phyloP scores from a whole-genome alignment of 2,113 vertebrate species.

The Tor tambroides region DNA sequence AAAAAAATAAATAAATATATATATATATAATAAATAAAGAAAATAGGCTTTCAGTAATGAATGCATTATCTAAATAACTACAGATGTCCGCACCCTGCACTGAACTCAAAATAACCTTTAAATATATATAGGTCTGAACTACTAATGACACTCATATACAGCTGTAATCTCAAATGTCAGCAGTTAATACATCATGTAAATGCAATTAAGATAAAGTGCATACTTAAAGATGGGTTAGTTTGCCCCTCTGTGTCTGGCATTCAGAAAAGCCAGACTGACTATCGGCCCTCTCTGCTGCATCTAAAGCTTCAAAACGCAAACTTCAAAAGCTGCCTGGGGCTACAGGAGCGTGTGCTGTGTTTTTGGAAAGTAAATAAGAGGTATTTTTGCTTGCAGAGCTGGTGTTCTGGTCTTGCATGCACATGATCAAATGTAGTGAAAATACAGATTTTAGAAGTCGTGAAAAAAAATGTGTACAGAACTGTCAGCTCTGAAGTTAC shows the following conservation, averaged over 20 bases:
- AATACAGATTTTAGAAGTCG: background rate
- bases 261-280: background rate
- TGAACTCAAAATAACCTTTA: background rate
- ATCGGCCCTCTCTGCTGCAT: background rate
- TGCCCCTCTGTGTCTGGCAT: background rate
- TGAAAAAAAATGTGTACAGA: background rate
- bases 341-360: background rate
- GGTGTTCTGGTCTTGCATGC: background rate
- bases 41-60: background rate
- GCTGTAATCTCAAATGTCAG: background rate
- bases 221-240: background rate
- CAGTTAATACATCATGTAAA: too few relatives aligned
- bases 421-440: background rate
- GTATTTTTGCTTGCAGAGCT: background rate
- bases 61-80: background rate
- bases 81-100: too few relatives aligned
- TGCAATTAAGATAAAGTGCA: background rate
- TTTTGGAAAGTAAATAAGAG: background rate
- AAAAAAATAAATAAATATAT: too few relatives aligned
- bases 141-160: background rate
- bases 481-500: background rate
- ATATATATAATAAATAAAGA: too few relatives aligned
- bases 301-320: slow-evolving; percentile 10
- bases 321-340: background rate
- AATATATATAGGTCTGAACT: too few relatives aligned